Evolutionary conservation across 1,140 invertebrate genomes (phyloP), one percentile per base, ranked within the genome.

Genomic region (Zeugodacus cucurbitae): DNA sequence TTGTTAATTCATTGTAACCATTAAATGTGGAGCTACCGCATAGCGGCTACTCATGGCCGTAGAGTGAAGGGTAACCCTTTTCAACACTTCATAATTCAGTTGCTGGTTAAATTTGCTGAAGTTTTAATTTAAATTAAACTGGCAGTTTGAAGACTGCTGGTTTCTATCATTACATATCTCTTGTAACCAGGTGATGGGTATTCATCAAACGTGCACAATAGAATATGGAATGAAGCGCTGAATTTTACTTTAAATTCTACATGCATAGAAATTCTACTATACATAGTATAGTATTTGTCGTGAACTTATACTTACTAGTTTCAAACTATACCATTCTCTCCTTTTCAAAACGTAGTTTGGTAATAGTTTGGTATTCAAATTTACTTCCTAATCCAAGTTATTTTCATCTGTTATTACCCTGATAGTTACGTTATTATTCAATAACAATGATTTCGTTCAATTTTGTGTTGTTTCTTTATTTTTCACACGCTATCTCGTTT

Each of bases 81-180:
- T 82, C 74, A 82, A 82, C 37, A 48, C 74, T 41, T 82, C 74
- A 82, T 82, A 48, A 74, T 82, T 48, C 41, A 41, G 3, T 82
- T 41, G 4, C 37, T 74, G 17, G 70, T 74, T 37, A 74, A 74
- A 74, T 48, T 44, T 54, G 2, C 5, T 29, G 7, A 82, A 26
- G 0, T 14, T 22, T 82, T 82, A 10, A 11, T 82, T 82, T 29
- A 22, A 48, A 44, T 17, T 41, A 22, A 82, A 82, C 37, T 82
- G 74, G 1, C 74, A n/a, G 6, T 29, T 82, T 54, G 37, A 26
- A 11, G 74, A 82, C 41, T 74, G 41, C n/a, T 54, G 5, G 26
- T 54, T 54, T 44, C 20, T 20, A 54, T 54, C 20, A 11, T 54
- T 54, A 54, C 37, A 22, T 6, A 34, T 1, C 32, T 41, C 41